phyloP scores from a whole-genome alignment of 1,140 invertebrate genomes.

The Drosophila sp. region DNA sequence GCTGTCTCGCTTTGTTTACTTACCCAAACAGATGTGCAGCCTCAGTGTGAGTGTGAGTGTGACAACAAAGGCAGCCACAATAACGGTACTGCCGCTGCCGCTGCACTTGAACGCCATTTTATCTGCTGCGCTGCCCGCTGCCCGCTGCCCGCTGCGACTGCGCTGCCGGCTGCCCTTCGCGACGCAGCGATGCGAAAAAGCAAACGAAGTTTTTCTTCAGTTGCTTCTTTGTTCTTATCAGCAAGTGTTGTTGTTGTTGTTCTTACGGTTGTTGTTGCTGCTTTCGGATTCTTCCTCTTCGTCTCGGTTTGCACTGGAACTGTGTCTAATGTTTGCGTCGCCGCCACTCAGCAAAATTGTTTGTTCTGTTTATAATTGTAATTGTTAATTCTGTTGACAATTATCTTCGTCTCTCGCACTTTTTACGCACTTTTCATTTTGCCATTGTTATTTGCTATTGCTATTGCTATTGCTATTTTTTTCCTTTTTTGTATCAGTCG shows the following conservation, averaged over 20 bases:
- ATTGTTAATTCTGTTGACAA: conserved; percentile 68
- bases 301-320: conserved; percentile 19
- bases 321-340: conserved; percentile 37
- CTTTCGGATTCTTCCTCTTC: conserved; percentile 26
- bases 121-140: neutral
- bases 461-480: too few relatives aligned
- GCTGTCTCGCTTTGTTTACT: conserved; percentile 33
- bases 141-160: conserved; percentile 7
- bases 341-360: conserved; percentile 55
- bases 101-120: conserved; percentile 42
- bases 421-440: conserved; percentile 64
- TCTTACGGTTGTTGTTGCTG: conserved; percentile 19
- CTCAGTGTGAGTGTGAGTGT: conserved; percentile 23
- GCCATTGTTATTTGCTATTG: conserved; percentile 46
- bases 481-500: conserved; percentile 50
- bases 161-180: conserved; percentile 22
- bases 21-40: conserved; percentile 58
- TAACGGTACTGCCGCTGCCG: conserved; percentile 32
- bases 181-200: conserved; percentile 21
- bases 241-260: conserved; percentile 1
- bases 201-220: conserved; percentile 30
- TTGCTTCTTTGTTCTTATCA: conserved; percentile 36
- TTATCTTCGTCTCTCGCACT: conserved; percentile 40
- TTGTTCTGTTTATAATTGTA: conserved; percentile 52
- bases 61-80: conserved; percentile 42